Evolutionary conservation across 2,113 vertebrate genomes (phyloP).

Genomic region (Salvelinus fontinalis): DNA sequence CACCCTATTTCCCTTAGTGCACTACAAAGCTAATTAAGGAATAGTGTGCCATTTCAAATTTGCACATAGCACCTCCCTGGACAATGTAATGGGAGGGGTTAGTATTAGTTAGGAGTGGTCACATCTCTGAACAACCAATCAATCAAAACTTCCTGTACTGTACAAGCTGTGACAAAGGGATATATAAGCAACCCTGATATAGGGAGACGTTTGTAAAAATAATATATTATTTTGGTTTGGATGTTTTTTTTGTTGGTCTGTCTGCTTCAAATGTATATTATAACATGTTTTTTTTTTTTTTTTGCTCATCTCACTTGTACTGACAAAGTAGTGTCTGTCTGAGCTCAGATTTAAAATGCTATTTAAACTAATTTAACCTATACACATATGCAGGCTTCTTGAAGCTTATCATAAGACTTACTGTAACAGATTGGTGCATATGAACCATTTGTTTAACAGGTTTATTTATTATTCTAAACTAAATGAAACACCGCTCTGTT

Average conservation of each 20-base stretch:
- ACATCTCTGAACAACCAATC: background rate
- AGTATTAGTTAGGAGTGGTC: background rate
- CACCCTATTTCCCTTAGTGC: too few species aligned
- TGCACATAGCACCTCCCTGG: conserved; percentile 52
- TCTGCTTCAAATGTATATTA: background rate
- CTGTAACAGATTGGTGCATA: background rate
- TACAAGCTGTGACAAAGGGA: conserved; percentile 3
- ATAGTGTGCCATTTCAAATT: too few species aligned
- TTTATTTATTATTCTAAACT: background rate
- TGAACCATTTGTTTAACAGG: background rate
- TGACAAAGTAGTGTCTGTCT: background rate
- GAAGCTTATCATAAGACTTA: background rate
- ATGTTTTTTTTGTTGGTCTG: background rate
- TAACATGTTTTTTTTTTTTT: background rate
- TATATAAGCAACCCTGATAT: background rate
- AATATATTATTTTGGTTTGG: background rate
- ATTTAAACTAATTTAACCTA: background rate
- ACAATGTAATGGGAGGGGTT: conserved; percentile 37
- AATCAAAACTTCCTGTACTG: conserved; percentile 6
- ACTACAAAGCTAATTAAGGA: too few species aligned
- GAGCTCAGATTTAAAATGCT: background rate
- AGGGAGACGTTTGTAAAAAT: background rate
- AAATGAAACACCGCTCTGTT: too few species aligned
- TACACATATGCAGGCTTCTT: background rate
- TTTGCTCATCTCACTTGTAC: background rate